Base-by-base conservation (phyloP, 2,113 vertebrate species). In the Emydura subglobosa region DNA sequence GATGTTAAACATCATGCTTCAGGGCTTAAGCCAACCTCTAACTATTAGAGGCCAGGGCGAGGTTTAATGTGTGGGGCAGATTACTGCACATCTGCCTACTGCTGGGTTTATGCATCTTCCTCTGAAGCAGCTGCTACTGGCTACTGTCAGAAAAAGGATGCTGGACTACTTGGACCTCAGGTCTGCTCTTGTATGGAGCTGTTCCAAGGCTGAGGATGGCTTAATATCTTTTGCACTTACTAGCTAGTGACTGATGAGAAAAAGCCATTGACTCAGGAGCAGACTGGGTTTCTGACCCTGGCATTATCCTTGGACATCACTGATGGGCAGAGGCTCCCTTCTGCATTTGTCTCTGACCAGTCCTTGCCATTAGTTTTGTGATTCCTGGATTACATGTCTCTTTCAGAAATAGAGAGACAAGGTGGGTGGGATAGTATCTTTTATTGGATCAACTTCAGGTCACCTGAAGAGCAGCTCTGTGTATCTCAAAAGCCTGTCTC, bases 241-340 rank as follows among this genome's bases (percentile, higher is more conserved):
- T 87, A 5, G 10, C 79, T 42, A 83, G 11, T 79, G 74, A 31
- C 24, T 80, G 81, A 61, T 42, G n/a, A 47, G 7, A 27, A 83
- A 29, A n/a, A 44, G 39, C 81, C 39, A 29, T 7, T 27, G 42
- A 39, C 51, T 82, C 55, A 59, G 55, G 54, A 68, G 44, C n/a
- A 0, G 1, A 0, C n/a, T 81, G 34, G 7, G 10, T 2, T 27
- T 31, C 79, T 93, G 82, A 31, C 79, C 1, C 0, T 12, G 25
- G 24, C 81, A 14, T 86, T 68, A 76, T 22, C 39, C n/a, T 74
- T 24, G 68, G 17, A 42, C 22, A 24, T 76, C 10, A 24, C 72
- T 76, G 72, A 24, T 76, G 72, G 72, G 5, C 24, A 44, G 21
- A 21, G 34, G 34, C 31, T 68, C 24, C 42, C 39, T 13, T 44